Percentiles rank a stretch among this genome's conserved stretches.
Conservation (phyloP, 2,888 invertebrate species). For the Dioctria rufipes region DNA sequence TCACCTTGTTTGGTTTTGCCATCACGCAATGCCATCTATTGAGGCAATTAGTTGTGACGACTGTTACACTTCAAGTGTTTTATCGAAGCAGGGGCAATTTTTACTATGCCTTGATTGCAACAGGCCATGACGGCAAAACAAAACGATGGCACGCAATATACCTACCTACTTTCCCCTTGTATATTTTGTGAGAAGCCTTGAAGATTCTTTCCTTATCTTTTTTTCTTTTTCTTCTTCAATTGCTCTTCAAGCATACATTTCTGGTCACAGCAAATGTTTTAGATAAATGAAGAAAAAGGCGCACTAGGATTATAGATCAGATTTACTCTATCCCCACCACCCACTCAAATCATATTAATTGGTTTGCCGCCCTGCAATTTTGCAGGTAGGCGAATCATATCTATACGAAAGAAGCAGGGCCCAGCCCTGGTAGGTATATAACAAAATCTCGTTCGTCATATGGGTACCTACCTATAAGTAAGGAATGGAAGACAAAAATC, state of each 20-base stretch:
- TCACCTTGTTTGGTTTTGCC: not conserved
- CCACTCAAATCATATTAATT: no score
- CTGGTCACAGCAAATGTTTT: no score
- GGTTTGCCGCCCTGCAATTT: no score
- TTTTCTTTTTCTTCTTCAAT: not conserved
- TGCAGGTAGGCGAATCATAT: no score
- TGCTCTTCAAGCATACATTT: no score
- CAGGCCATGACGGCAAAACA: not conserved
- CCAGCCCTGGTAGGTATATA: not conserved
- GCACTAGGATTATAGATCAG: no score
- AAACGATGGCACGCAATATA: slow-evolving; percentile 15
- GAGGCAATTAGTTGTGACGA: slow-evolving; percentile 18
- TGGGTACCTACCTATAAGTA: not conserved
- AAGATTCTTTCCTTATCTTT: not conserved
- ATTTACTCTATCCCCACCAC: no score
- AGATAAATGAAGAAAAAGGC: no score
- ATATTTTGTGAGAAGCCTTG: no score
- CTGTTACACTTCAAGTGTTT: slow-evolving; percentile 27
- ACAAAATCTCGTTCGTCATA: not conserved
- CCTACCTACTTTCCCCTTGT: not conserved
- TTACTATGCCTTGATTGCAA: slow-evolving; percentile 7
- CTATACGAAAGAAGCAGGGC: not conserved
- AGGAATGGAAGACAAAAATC: slow-evolving; percentile 1
- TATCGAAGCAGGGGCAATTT: not conserved
- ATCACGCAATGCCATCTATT: slow-evolving; percentile 19